These are phyloP conservation scores for Peromyscus maniculatus DNA, from an alignment of 2,113 vertebrate species.

Conservation along the genomic window DNA sequence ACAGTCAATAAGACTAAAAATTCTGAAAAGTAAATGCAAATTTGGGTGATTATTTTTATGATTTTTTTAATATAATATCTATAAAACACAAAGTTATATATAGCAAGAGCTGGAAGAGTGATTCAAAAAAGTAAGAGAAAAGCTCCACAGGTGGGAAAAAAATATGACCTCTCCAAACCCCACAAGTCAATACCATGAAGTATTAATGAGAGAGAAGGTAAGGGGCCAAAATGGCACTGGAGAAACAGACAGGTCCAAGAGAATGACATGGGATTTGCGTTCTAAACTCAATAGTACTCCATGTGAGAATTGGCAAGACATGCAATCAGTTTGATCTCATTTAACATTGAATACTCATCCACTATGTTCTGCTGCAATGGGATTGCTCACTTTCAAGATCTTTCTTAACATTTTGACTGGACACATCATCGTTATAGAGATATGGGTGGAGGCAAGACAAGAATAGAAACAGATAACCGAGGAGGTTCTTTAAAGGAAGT, in stretches of 20 bases:
- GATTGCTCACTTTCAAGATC: neutral
- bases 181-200: neutral
- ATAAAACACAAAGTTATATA: neutral
- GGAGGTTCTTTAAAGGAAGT: neutral
- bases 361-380: neutral
- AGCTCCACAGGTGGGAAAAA: neutral
- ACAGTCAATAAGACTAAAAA: neutral
- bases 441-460: neutral
- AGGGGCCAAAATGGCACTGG: slow-evolving; percentile 9
- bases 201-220: neutral
- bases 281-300: neutral
- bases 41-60: neutral
- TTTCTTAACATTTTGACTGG: neutral
- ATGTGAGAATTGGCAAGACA: neutral
- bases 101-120: neutral
- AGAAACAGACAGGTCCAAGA: slow-evolving; percentile 2
- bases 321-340: neutral
- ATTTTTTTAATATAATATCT: neutral
- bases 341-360: slow-evolving; percentile 5
- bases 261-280: neutral
- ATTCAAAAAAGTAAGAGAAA: neutral
- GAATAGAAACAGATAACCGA: neutral
- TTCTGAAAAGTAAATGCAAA: neutral
- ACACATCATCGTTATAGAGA: neutral
- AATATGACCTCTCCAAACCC: neutral